Conservation (phyloP, 2,888 invertebrate genomes). For the Drosophila picticornis region DNA sequence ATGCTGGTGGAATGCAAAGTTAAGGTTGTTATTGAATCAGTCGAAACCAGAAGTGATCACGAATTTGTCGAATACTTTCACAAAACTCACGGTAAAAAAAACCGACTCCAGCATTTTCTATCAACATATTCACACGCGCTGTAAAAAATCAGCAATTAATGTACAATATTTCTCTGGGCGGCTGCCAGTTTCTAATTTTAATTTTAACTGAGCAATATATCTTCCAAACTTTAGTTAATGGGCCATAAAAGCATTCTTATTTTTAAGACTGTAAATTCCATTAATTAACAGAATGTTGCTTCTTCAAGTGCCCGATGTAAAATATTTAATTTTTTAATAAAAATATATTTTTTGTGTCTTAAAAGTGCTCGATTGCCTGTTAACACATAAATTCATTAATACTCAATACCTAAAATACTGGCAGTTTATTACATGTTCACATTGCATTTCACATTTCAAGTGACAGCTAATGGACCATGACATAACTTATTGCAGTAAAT, state of each 20-base stretch:
- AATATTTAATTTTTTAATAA: constrained; percentile 12
- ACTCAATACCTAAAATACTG: background rate
- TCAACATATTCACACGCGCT: constrained; percentile 17
- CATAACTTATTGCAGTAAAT: background rate
- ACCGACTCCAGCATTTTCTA: constrained; percentile 3
- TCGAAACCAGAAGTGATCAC: constrained; percentile 44
- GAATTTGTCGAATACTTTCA: constrained; percentile 47
- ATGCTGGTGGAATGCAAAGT: background rate
- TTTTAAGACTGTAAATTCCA: no score
- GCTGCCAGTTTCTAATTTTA: constrained; percentile 46
- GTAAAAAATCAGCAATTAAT: constrained; percentile 16
- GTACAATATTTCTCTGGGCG: constrained; percentile 40
- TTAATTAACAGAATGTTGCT: background rate
- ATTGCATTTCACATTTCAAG: background rate
- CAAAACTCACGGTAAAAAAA: constrained; percentile 3
- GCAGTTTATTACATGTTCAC: background rate
- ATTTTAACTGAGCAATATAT: no score
- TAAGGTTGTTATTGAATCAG: constrained; percentile 12
- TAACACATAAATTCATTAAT: constrained; percentile 5
- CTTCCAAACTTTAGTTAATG: no score
- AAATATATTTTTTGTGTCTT: background rate
- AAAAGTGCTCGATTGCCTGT: constrained; percentile 15
- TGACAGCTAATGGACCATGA: constrained; percentile 3
- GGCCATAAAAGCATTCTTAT: no score
- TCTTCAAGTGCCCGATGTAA: background rate